Evolutionary conservation across 2,888 invertebrate genomes (phyloP).

Genomic region (Oxycera nigricornis): DNA sequence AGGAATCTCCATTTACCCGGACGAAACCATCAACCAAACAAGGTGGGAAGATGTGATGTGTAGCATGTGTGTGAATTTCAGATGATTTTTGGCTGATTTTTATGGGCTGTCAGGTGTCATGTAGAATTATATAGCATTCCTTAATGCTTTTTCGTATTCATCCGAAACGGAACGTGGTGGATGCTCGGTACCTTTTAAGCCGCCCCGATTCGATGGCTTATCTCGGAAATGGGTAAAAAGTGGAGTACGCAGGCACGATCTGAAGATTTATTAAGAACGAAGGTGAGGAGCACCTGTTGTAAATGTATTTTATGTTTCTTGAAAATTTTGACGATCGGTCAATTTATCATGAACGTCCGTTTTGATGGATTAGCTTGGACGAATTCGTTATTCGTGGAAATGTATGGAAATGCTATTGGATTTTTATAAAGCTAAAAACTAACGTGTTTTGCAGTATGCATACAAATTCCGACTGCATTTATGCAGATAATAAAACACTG

Average conservation of each 20-base stretch:
- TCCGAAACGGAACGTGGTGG: no score
- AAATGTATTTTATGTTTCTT: not conserved
- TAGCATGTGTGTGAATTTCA: not conserved
- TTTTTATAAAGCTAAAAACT: no score
- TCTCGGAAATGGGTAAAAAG: no score
- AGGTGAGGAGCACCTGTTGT: not conserved
- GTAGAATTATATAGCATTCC: not conserved
- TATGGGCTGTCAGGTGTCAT: not conserved
- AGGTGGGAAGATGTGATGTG: not conserved
- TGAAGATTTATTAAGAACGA: not conserved
- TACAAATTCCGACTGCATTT: no score
- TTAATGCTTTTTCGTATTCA: not conserved
- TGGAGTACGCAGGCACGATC: no score
- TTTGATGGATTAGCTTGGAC: not conserved
- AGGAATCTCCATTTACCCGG: not conserved
- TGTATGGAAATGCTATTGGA: no score
- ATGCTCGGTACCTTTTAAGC: no score
- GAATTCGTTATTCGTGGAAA: not conserved
- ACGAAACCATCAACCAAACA: not conserved
- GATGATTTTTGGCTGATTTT: conserved; percentile 2
- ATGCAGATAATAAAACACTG: no score
- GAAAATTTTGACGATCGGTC: not conserved
- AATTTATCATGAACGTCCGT: not conserved
- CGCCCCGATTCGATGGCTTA: no score
- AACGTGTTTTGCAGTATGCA: no score